phyloP scores from a whole-genome alignment of 2,797 vertebrate species.

The Gobionotothen gibberifrons region DNA sequence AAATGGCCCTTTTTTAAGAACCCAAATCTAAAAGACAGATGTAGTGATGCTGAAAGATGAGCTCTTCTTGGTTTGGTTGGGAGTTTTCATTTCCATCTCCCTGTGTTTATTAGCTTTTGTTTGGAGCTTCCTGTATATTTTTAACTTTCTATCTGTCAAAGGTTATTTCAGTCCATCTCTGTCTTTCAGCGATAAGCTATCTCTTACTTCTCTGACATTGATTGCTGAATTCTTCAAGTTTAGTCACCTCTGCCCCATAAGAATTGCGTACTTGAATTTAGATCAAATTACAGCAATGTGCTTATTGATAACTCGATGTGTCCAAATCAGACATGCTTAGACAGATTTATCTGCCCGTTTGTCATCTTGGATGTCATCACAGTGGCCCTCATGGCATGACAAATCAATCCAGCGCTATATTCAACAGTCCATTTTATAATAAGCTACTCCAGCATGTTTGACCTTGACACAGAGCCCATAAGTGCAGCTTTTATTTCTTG shows the following conservation, averaged over 20 bases:
- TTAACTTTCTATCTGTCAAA: not conserved
- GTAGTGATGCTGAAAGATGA: no score
- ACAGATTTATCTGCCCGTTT: conserved; percentile 6
- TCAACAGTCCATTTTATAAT: not conserved
- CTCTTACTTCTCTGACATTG: not conserved
- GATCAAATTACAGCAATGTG: conserved; percentile 10
- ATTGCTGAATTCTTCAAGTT: conserved; percentile 1
- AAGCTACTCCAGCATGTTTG: not conserved
- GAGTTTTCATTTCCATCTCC: conserved; percentile 1
- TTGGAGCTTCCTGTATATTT: no score
- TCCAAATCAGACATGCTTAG: not conserved
- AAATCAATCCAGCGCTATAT: conserved; percentile 9
- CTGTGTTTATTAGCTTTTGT: not conserved
- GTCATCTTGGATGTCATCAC: conserved; percentile 12
- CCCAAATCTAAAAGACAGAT: no score
- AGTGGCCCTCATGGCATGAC: not conserved
- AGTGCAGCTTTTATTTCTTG: no score
- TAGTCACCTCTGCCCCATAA: not conserved
- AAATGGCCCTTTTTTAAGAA: no score
- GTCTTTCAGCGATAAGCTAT: not conserved
- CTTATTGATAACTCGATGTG: conserved; percentile 6
- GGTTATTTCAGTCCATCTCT: not conserved
- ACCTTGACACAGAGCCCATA: not conserved
- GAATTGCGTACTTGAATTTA: conserved; percentile 4
- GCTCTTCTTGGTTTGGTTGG: no score